A percentile compares a stretch with the other conserved stretches of the same genome.
phyloP scores from a whole-genome alignment of 1,140 invertebrate species.

The Lepidostoma basale region DNA sequence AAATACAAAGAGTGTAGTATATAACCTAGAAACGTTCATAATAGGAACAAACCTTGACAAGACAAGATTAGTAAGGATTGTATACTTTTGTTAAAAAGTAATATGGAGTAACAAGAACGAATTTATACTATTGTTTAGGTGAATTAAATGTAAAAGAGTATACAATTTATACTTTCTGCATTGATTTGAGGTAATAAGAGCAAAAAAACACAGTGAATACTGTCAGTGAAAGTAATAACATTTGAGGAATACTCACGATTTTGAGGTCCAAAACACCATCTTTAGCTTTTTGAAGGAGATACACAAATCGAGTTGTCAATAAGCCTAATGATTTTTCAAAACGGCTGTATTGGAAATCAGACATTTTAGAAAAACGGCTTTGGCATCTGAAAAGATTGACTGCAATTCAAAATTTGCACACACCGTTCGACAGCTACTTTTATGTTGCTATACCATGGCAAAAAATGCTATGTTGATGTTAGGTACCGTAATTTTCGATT shows the following conservation, averaged over 20 bases:
- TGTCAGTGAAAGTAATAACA: no score
- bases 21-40: no score
- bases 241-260: slow-evolving; percentile 60
- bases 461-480: not conserved
- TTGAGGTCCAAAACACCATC: slow-evolving; percentile 91
- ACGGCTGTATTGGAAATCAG: slow-evolving; percentile 57
- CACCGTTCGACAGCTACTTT: slow-evolving; percentile 29
- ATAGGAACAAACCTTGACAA: no score
- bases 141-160: no score
- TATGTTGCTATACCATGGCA: slow-evolving; percentile 34
- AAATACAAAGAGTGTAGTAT: no score
- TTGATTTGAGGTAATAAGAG: no score
- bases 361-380: slow-evolving; percentile 38
- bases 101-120: no score
- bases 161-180: no score
- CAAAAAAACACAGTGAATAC: no score
- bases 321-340: slow-evolving; percentile 82
- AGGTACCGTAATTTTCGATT: not conserved
- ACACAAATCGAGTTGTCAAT: slow-evolving; percentile 92
- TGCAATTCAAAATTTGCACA: slow-evolving; percentile 42
- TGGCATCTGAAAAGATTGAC: slow-evolving; percentile 19
- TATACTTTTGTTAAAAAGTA: no score
- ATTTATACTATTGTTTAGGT: no score
- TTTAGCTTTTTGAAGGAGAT: slow-evolving; percentile 82
- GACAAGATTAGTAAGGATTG: no score